Conservation (phyloP, 2,888 invertebrate species). For the Coenonympha arcania region DNA sequence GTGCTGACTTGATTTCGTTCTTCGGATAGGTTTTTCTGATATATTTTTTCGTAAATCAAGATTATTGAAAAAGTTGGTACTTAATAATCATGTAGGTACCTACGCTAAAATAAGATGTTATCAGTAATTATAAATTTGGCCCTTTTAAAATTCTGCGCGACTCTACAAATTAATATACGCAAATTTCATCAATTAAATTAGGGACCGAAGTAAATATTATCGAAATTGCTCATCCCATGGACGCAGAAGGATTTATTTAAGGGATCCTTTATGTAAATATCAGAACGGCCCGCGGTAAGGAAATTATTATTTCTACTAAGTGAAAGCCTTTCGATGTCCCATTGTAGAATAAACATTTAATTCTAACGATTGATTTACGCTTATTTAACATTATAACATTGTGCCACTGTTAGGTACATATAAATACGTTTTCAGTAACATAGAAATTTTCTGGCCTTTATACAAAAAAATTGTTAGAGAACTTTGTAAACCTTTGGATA, state of each 20-base stretch:
- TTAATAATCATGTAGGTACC: no score
- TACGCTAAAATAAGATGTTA: background rate
- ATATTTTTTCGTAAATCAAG: no score
- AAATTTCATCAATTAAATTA: conserved; percentile 19
- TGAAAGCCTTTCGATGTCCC: conserved; percentile 8
- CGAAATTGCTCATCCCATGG: conserved; percentile 15
- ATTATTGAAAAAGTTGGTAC: no score
- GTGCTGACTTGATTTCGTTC: no score
- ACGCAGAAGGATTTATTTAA: conserved; percentile 14
- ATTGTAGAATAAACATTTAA: conserved; percentile 6
- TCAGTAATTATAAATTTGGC: background rate
- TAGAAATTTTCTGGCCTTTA: no score
- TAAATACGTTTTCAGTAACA: no score
- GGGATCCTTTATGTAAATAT: conserved; percentile 17
- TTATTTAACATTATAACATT: background rate
- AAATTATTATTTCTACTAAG: conserved; percentile 13
- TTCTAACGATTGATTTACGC: conserved; percentile 6
- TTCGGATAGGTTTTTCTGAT: no score
- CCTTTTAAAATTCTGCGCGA: background rate
- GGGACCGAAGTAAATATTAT: conserved; percentile 18
- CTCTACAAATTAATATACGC: background rate
- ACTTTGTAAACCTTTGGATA: background rate
- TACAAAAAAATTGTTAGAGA: background rate
- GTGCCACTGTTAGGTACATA: no score
- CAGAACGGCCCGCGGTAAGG: conserved; percentile 8